A percentile compares a stretch with the other conserved stretches of the same genome.
Conservation (phyloP, 2,113 vertebrate species). For the Pelecanoides urinatrix region DNA sequence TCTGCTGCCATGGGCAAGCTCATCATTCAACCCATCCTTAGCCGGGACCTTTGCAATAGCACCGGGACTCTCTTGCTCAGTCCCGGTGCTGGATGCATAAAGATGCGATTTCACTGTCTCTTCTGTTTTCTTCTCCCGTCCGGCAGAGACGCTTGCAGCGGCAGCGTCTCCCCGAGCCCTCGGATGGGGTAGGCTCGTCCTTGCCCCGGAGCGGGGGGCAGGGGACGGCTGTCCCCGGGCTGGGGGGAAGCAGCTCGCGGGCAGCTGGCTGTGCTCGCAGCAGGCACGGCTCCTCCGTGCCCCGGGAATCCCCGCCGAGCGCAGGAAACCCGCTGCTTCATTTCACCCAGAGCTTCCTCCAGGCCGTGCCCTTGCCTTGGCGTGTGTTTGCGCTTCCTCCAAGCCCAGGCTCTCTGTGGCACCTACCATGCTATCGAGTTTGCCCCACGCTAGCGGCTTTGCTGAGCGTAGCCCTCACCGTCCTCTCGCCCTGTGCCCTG, state of each 20-base stretch:
- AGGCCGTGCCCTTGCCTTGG: rapidly evolving
- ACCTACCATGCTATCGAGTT: not conserved
- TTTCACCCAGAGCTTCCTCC: not conserved
- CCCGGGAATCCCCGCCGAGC: rapidly evolving
- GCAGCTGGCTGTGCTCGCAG: not conserved
- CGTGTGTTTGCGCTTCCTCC: not conserved
- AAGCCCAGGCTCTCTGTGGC: not conserved
- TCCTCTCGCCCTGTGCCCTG: not conserved
- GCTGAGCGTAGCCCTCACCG: rapidly evolving
- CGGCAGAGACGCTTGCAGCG: not conserved
- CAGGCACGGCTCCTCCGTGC: not conserved
- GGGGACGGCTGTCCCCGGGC: not conserved
- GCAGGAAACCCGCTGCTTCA: not conserved
- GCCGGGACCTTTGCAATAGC: not conserved
- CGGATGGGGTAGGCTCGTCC: rapidly evolving
- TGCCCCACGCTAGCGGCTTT: too few relatives aligned
- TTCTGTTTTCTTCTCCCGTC: not conserved
- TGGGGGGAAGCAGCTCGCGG: not conserved
- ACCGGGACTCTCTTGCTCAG: not conserved
- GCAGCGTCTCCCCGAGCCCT: not conserved
- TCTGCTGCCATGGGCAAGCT: not conserved
- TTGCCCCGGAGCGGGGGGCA: not conserved
- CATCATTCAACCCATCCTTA: rapidly evolving
- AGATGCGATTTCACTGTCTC: not conserved
- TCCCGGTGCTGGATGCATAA: not conserved